Evolutionary conservation across 2,888 invertebrate genomes (phyloP).

Genomic region (Sicus ferrugineus): DNA sequence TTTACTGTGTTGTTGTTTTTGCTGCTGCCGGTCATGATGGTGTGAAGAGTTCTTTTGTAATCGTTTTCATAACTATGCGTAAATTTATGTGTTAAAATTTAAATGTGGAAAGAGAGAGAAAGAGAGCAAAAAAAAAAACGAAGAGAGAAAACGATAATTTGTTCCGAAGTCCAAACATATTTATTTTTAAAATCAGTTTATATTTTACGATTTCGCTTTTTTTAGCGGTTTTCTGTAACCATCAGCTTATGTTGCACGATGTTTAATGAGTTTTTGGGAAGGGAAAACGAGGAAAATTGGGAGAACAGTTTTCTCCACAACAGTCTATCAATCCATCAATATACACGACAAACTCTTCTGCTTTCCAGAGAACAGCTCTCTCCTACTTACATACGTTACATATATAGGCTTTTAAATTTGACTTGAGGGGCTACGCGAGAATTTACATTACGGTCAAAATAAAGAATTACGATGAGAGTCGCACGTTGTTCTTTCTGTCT

Average conservation of each 20-base stretch:
- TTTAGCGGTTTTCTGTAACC: background rate
- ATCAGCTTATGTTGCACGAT: background rate
- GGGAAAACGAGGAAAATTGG: no score
- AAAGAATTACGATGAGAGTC: no score
- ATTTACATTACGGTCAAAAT: no score
- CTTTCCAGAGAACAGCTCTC: background rate
- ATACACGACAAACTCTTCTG: background rate
- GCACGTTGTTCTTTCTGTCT: no score
- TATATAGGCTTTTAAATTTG: no score
- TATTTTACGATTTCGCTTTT: slow-evolving; percentile 25
- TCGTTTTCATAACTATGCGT: slow-evolving; percentile 45
- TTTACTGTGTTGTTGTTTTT: slow-evolving; percentile 3
- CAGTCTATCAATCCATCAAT: background rate
- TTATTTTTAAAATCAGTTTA: slow-evolving; percentile 40
- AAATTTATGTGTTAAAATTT: slow-evolving; percentile 46
- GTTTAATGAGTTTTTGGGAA: background rate
- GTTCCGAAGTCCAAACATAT: slow-evolving; percentile 17
- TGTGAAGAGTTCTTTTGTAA: slow-evolving; percentile 47
- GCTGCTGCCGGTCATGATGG: slow-evolving; percentile 34
- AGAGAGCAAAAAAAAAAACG: background rate
- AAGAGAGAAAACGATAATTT: slow-evolving; percentile 39
- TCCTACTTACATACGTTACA: no score
- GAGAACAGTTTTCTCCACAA: background rate
- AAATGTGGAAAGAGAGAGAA: slow-evolving; percentile 34
- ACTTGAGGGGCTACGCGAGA: no score